A percentile compares a stretch with the other conserved stretches of the same genome.
These are phyloP conservation scores for Cepphus grylle DNA, from an alignment of 2,113 vertebrate genomes.

Conservation along the genomic window DNA sequence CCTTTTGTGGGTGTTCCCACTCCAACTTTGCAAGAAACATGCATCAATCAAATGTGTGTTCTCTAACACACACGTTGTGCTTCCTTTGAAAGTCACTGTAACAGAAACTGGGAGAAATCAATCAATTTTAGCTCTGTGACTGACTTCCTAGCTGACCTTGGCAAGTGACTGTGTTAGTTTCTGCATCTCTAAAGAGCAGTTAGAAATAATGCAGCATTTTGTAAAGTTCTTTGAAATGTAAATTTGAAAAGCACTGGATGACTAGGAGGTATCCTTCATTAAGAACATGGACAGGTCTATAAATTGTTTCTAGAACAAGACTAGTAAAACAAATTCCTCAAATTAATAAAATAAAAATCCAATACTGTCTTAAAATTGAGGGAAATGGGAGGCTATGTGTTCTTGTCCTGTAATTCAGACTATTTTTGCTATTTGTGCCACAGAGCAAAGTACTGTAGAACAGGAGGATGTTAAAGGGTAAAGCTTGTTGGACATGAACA, in stretches of 20 bases:
- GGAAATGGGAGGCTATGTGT: background rate
- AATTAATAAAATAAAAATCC: background rate
- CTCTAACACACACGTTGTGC: background rate
- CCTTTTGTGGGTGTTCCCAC: background rate
- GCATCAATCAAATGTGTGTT: background rate
- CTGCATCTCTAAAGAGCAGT: background rate
- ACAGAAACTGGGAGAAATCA: background rate
- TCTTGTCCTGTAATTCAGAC: background rate
- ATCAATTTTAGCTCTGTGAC: background rate
- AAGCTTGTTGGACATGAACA: accelerated
- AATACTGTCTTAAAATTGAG: background rate
- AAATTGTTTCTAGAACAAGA: background rate
- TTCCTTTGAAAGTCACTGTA: background rate
- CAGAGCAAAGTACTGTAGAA: background rate
- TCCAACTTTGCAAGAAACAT: background rate
- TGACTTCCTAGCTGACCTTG: background rate
- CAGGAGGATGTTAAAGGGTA: background rate
- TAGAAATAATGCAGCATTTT: background rate
- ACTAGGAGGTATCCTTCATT: background rate
- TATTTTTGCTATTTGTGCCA: background rate
- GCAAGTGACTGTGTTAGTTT: background rate
- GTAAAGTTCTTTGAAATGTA: background rate
- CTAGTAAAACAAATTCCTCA: background rate
- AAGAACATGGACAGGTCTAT: background rate
- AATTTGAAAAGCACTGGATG: background rate